phyloP scores from a whole-genome alignment of 2,888 invertebrate genomes.

The Alviniconcha strummeri region DNA sequence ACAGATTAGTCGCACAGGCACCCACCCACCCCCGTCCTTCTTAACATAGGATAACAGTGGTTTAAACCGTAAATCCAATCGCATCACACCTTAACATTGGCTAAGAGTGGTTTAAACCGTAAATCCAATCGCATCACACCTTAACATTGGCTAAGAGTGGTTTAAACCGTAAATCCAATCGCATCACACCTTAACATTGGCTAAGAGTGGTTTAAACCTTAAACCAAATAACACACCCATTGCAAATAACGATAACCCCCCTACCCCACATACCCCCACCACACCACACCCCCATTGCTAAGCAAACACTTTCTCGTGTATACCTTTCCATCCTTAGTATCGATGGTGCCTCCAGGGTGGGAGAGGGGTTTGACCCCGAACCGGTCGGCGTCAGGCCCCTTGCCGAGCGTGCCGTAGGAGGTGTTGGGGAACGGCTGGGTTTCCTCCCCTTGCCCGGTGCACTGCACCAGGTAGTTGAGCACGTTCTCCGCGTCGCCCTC shows the following conservation, averaged over 20 bases:
- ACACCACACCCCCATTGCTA: too few relatives aligned
- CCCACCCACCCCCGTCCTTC: too few relatives aligned
- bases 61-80: too few relatives aligned
- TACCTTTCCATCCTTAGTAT: constrained; percentile 55
- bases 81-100: too few relatives aligned
- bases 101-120: too few relatives aligned
- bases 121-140: too few relatives aligned
- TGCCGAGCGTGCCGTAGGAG: constrained; percentile 39
- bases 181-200: background rate
- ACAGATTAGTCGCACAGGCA: too few relatives aligned
- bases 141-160: background rate
- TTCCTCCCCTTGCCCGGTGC: constrained; percentile 50
- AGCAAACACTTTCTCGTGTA: too few relatives aligned
- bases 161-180: background rate
- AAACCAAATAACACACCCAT: background rate
- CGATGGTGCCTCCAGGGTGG: constrained; percentile 54
- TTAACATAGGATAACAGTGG: too few relatives aligned
- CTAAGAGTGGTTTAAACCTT: background rate
- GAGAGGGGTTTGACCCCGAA: constrained; percentile 60
- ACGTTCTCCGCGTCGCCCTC: constrained; percentile 67
- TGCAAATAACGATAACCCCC: too few relatives aligned
- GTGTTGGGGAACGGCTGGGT: constrained; percentile 61
- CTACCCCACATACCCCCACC: too few relatives aligned
- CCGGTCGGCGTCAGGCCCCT: constrained; percentile 44
- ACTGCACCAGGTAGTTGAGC: constrained; percentile 68